Conservation (phyloP, 2,888 invertebrate species). For the Leptura quadrifasciata region DNA sequence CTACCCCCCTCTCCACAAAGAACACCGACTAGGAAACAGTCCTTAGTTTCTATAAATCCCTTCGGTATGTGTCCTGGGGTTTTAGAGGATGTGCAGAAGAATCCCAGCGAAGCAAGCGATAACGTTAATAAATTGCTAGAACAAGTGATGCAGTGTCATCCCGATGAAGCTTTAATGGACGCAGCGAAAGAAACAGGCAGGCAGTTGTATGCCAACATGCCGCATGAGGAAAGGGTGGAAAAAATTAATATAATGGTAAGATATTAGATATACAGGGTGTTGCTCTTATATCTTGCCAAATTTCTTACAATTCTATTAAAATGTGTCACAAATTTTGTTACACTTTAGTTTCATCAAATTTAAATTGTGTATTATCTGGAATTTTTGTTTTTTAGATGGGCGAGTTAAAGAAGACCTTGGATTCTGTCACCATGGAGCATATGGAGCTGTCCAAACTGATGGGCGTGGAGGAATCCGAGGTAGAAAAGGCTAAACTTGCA, state of each 20-base stretch:
- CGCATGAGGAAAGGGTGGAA: constrained; percentile 81
- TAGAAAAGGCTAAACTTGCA: constrained; percentile 73
- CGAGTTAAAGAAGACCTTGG: constrained; percentile 85
- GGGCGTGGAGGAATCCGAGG: constrained; percentile 70
- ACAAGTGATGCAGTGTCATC: constrained; percentile 76
- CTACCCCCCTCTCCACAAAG: constrained; percentile 86
- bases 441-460: constrained; percentile 75
- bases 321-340: too few relatives aligned
- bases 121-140: constrained; percentile 72
- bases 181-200: constrained; percentile 92
- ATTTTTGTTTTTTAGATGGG: constrained; percentile 78
- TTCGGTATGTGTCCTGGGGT: constrained; percentile 76
- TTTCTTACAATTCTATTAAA: too few relatives aligned
- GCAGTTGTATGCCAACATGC: constrained; percentile 84
- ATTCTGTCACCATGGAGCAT: constrained; percentile 81
- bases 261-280: neutral
- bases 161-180: constrained; percentile 89
- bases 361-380: neutral
- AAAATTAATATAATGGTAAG: constrained; percentile 92
- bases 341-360: neutral
- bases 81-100: constrained; percentile 70
- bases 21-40: constrained; percentile 83
- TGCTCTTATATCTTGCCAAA: too few relatives aligned
- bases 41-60: constrained; percentile 78
- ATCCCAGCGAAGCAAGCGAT: constrained; percentile 72